Evolutionary conservation across 2,797 vertebrate genomes (phyloP), one percentile per base, ranked within the genome.

Genomic region (Strix occidentalis): DNA sequence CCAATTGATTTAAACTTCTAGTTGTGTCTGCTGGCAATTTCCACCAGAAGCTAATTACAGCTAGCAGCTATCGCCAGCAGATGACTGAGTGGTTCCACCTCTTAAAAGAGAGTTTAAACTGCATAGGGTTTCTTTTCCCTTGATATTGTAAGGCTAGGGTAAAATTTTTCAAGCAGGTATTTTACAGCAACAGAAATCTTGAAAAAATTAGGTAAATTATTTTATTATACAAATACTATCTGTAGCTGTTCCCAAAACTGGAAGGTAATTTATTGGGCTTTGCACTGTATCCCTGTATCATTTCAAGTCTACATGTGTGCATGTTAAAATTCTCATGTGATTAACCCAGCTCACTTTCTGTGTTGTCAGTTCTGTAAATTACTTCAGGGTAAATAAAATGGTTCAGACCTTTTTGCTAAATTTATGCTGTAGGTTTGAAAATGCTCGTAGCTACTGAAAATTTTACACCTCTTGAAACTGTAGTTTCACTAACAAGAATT

Each of bases 1-100:
- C 91, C 87, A 90, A 94, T 95, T 96, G 95, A 96, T 95, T 94
- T 95, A 94, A 96, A 96, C 91, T 88, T 94, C 72, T 61, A 79
- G 91, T 95, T 82, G 77, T 13, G 20, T 96, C 83, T 93, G 89
- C 92, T 96, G 76, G 80, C 89, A 86, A 48, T 97, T 97, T 97
- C 83, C 54, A 94, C 71, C 70, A 95, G 84, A 58, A 95, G 70
- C 83, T 96, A 93, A 96, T 97, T 96, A 96, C 89, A 95, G 72
- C 88, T 82, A 79, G 61, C 57, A 92, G 85, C 74, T 91, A 65
- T 46, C 16, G 10, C 84, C 66, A 89, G 83, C 87, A 79, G 74
- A 74, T 89, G 72, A 90, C 70, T 54, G 50, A 90, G 57, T 66
- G 46, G 63, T 91, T 80, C 50, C 66, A 82, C 39, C 35, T 89